phyloP scores from a whole-genome alignment of 2,797 vertebrate genomes.

The Melanotaenia parkinsoni region DNA sequence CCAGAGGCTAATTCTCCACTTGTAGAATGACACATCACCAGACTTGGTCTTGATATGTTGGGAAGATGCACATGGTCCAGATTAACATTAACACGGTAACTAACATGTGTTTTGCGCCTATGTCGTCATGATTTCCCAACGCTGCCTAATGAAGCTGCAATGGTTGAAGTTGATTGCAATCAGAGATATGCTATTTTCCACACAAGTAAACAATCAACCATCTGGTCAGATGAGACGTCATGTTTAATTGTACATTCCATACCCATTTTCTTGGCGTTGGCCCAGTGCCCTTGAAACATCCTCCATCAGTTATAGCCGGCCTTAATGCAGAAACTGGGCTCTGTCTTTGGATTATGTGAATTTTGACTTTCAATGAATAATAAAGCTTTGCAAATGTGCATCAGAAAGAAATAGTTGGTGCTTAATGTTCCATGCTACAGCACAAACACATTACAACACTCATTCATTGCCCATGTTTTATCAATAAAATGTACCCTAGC shows the following conservation, averaged over 20 bases:
- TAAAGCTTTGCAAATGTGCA: slow-evolving; percentile 3
- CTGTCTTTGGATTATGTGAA: slow-evolving; percentile 19
- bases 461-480: slow-evolving; percentile 36
- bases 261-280: slow-evolving; percentile 44
- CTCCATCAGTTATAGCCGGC: slow-evolving; percentile 13
- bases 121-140: slow-evolving; percentile 54
- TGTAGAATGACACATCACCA: slow-evolving; percentile 34
- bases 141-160: slow-evolving; percentile 72
- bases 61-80: slow-evolving; percentile 53
- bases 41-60: slow-evolving; percentile 35
- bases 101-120: slow-evolving; percentile 76
- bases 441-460: slow-evolving; percentile 25
- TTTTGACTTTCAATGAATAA: slow-evolving; percentile 8
- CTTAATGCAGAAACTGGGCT: slow-evolving; percentile 8
- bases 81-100: slow-evolving; percentile 58
- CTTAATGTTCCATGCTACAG: slow-evolving; percentile 7
- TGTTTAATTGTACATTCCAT: slow-evolving; percentile 68
- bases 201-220: slow-evolving; percentile 79
- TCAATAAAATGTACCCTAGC: slow-evolving; percentile 51
- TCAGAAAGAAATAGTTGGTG: slow-evolving; percentile 20
- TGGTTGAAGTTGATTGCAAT: slow-evolving; percentile 78
- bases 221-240: slow-evolving; percentile 71
- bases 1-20: slow-evolving; percentile 63
- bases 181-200: slow-evolving; percentile 61
- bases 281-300: slow-evolving; percentile 27